Percentiles rank a stretch among this genome's conserved stretches.
Evolutionary conservation across 2,113 vertebrate species (phyloP).

Genomic region (Mobula hypostoma): DNA sequence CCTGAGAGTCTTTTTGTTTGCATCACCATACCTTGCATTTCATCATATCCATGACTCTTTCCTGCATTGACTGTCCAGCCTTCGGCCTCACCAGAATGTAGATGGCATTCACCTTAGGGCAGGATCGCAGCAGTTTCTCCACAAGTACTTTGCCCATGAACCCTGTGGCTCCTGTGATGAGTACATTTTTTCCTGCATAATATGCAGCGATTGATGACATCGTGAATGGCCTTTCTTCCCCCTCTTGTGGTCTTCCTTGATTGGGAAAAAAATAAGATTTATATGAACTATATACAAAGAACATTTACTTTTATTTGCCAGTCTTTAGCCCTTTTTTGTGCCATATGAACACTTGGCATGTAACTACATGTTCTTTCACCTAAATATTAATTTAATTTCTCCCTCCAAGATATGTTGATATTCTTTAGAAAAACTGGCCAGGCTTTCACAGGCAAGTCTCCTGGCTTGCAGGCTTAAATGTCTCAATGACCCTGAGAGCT

Average conservation of each 20-base stretch:
- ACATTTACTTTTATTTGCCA: not conserved
- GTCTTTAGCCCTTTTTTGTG: not conserved
- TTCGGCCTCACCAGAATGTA: slow-evolving; percentile 87
- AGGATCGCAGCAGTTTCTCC: slow-evolving; percentile 85
- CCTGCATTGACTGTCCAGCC: slow-evolving; percentile 76
- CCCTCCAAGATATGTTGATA: not conserved
- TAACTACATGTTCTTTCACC: not conserved
- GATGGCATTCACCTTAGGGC: slow-evolving; percentile 71
- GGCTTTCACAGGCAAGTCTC: not conserved
- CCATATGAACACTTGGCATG: not conserved
- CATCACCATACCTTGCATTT: slow-evolving; percentile 70
- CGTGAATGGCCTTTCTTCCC: slow-evolving; percentile 39
- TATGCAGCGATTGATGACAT: slow-evolving; percentile 76
- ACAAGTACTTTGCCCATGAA: slow-evolving; percentile 93
- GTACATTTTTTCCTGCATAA: slow-evolving; percentile 76
- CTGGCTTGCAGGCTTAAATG: no score
- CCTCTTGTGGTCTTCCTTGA: slow-evolving; percentile 13
- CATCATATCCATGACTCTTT: slow-evolving; percentile 79
- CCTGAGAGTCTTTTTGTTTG: not conserved
- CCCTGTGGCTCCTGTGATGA: slow-evolving; percentile 87
- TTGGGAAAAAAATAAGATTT: slow-evolving; percentile 2
- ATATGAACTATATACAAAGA: not conserved
- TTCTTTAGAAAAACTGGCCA: not conserved
- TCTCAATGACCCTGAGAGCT: no score
- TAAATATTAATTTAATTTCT: not conserved